phyloP scores from a whole-genome alignment of 2,113 vertebrate genomes.

The Salvelinus alpinus region DNA sequence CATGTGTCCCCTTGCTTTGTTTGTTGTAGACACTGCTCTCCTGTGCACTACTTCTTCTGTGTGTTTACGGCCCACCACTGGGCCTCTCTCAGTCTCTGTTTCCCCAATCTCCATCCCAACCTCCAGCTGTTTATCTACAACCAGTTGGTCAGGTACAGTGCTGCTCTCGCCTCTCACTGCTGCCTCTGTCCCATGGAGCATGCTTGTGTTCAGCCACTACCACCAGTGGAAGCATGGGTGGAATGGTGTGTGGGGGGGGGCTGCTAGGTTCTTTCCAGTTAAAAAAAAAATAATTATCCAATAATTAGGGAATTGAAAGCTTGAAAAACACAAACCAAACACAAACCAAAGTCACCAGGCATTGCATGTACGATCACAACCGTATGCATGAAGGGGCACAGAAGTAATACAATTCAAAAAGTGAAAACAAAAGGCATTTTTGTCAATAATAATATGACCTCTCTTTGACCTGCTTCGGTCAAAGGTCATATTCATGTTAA shows the following conservation, averaged over 20 bases:
- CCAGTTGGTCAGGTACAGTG: slow-evolving; percentile 97
- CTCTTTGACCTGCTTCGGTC: slow-evolving; percentile 12
- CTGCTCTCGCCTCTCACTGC: slow-evolving; percentile 61
- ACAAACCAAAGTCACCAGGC: neutral
- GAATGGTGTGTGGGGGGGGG: slow-evolving; percentile 18
- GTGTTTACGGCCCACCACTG: slow-evolving; percentile 99
- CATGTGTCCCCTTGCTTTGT: slow-evolving; percentile 17
- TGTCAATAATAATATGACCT: neutral
- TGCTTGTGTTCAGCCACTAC: slow-evolving; percentile 84
- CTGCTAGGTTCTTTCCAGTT: neutral
- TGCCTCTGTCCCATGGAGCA: slow-evolving; percentile 84
- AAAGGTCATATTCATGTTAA: slow-evolving; percentile 59
- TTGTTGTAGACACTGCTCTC: slow-evolving; percentile 89
- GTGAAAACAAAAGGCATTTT: no score
- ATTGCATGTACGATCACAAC: neutral
- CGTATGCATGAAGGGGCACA: neutral
- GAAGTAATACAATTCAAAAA: neutral
- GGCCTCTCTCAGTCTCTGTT: slow-evolving; percentile 99
- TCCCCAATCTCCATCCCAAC: slow-evolving; percentile 98
- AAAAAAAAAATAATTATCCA: neutral
- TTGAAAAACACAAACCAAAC: slow-evolving; percentile 33
- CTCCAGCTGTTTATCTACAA: slow-evolving; percentile 99
- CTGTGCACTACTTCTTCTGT: slow-evolving; percentile 99
- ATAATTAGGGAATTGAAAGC: slow-evolving; percentile 11
- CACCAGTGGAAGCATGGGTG: slow-evolving; percentile 50